These are phyloP conservation scores for Melanotaenia maccullochi DNA, from an alignment of 2,797 vertebrate species.

Conservation along the genomic window DNA sequence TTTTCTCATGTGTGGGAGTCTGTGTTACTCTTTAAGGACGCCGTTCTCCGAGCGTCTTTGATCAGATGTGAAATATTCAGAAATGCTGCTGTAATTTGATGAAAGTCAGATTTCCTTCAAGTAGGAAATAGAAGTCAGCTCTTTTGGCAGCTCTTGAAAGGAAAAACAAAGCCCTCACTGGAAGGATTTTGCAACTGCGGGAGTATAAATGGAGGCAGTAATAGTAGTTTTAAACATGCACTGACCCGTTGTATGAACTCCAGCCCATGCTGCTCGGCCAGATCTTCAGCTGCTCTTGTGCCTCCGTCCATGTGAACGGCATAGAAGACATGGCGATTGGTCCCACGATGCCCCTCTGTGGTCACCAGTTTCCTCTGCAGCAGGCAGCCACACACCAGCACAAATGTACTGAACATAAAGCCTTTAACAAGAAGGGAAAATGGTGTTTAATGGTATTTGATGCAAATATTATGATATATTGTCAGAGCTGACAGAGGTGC, in stretches of 20 bases:
- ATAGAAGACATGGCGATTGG: slow-evolving; percentile 86
- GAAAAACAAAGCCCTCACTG: slow-evolving; percentile 82
- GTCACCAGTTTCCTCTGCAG: slow-evolving; percentile 85
- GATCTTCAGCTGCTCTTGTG: slow-evolving; percentile 82
- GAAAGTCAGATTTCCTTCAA: slow-evolving; percentile 90
- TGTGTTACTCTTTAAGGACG: slow-evolving; percentile 3
- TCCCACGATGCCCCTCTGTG: slow-evolving; percentile 95
- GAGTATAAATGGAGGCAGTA: slow-evolving; percentile 39
- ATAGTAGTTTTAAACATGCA: slow-evolving; percentile 83
- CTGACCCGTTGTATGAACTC: slow-evolving; percentile 94
- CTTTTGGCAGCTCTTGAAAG: slow-evolving; percentile 86
- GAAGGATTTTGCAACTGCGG: slow-evolving; percentile 81
- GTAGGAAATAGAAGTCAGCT: slow-evolving; percentile 93
- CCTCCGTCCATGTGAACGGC: slow-evolving; percentile 86
- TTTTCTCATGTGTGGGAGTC: slow-evolving; percentile 12
- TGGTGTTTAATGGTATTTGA: not conserved
- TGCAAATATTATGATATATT: not conserved
- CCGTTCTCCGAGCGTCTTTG: slow-evolving; percentile 69
- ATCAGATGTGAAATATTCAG: slow-evolving; percentile 95
- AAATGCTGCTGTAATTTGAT: slow-evolving; percentile 93
- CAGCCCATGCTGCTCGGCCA: slow-evolving; percentile 86
- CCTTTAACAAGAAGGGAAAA: slow-evolving; percentile 19
- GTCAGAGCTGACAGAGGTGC: not conserved
- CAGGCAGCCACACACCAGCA: slow-evolving; percentile 73
- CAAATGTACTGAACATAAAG: slow-evolving; percentile 69